Percentiles rank a stretch among this genome's conserved stretches.
Evolutionary conservation across 2,888 invertebrate genomes (phyloP).

Genomic region (Drosophila rubida): DNA sequence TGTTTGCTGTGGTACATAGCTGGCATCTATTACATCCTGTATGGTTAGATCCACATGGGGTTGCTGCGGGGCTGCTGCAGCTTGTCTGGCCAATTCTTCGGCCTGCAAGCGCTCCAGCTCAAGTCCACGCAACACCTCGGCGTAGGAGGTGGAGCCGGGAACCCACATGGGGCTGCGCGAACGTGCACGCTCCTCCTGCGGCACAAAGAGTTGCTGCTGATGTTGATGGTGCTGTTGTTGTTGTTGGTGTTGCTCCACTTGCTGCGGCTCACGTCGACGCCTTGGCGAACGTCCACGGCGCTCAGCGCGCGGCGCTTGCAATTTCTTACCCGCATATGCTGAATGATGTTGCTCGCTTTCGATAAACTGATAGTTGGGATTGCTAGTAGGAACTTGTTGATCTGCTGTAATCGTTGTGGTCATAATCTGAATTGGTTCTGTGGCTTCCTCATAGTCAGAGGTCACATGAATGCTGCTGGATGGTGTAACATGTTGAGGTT

Average conservation of each 20-base stretch:
- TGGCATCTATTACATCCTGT: conserved; percentile 72
- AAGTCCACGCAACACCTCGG: conserved; percentile 90
- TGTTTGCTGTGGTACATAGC: conserved; percentile 43
- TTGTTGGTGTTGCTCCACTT: conserved; percentile 11
- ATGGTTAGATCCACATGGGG: conserved; percentile 60
- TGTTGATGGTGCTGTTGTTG: conserved; percentile 35
- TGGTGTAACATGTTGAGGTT: conserved; percentile 46
- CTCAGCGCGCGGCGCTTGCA: conserved; percentile 64
- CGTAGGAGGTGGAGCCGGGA: conserved; percentile 91
- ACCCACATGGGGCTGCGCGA: conserved; percentile 91
- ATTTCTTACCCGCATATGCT: conserved; percentile 53
- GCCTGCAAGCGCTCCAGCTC: conserved; percentile 79
- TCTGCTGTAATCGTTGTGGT: conserved; percentile 29
- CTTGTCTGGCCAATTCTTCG: conserved; percentile 61
- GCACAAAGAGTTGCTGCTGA: conserved; percentile 63
- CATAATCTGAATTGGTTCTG: conserved; percentile 26
- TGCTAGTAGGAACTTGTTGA: conserved; percentile 50
- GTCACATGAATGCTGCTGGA: conserved; percentile 27
- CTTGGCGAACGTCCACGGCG: conserved; percentile 81
- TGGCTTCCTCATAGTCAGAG: conserved; percentile 30
- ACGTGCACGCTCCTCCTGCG: conserved; percentile 84
- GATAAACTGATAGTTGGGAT: conserved; percentile 58
- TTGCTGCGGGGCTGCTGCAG: conserved; percentile 31
- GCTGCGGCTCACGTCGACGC: conserved; percentile 60
- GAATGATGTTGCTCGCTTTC: conserved; percentile 53